Conservation (phyloP, 2,888 invertebrate species). For the Ommatoiulus sabulosus region DNA sequence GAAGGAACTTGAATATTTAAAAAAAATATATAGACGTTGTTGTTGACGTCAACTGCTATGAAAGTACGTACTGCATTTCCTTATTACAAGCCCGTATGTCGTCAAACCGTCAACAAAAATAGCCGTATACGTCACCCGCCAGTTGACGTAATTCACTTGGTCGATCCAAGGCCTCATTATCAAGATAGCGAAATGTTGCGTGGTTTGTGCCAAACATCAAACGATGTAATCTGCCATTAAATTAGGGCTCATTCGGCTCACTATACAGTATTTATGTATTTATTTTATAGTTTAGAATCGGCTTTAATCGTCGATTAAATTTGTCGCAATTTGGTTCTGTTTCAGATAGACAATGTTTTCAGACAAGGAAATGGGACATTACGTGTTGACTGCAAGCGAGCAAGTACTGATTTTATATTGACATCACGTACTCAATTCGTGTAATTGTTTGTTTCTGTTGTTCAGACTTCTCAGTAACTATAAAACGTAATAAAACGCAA, state of each 20-base stretch:
- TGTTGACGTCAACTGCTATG: neutral
- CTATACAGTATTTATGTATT: neutral
- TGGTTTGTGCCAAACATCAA: too few species aligned
- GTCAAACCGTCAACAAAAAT: neutral
- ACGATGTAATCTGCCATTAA: too few species aligned
- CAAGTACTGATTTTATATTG: neutral
- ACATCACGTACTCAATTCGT: neutral
- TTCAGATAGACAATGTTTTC: neutral
- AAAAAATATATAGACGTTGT: neutral
- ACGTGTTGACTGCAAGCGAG: too few species aligned
- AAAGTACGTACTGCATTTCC: neutral
- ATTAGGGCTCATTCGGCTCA: neutral
- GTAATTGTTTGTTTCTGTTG: neutral
- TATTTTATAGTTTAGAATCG: neutral
- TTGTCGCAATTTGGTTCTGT: neutral
- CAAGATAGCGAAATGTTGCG: neutral
- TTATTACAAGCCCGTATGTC: neutral
- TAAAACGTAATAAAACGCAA: neutral
- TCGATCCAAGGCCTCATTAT: neutral
- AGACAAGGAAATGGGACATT: neutral
- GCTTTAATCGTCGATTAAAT: neutral
- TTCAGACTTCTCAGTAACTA: neutral
- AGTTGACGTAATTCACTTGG: too few species aligned
- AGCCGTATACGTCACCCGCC: too few species aligned
- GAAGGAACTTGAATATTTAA: neutral